Percentiles rank a stretch among this genome's conserved stretches.
Evolutionary conservation across 2,797 vertebrate genomes (phyloP).

Genomic region (Oreochromis mossambicus): DNA sequence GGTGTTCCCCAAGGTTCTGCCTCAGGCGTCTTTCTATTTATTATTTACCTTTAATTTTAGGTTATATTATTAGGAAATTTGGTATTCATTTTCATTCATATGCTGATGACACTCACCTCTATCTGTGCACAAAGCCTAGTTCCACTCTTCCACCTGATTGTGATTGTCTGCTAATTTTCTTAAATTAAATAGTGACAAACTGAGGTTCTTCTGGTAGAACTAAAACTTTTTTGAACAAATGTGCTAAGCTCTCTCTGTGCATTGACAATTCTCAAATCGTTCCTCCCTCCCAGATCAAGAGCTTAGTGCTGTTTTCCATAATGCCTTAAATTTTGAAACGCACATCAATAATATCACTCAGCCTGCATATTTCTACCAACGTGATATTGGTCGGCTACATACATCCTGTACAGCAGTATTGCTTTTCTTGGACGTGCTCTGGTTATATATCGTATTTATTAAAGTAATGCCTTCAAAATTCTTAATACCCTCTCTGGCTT

Average conservation of each 20-base stretch:
- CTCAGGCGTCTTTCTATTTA: accelerated
- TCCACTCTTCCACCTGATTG: not conserved
- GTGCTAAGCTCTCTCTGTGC: not conserved
- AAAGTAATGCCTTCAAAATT: not conserved
- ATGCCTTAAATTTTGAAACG: not conserved
- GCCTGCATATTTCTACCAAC: not conserved
- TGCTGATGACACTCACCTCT: not conserved
- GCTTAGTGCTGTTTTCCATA: not conserved
- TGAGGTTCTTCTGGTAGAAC: not conserved
- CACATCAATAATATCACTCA: not conserved
- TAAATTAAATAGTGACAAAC: not conserved
- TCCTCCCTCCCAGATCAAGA: not conserved
- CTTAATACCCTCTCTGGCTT: no score
- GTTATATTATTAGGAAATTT: not conserved
- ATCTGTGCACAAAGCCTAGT: not conserved
- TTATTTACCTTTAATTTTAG: not conserved
- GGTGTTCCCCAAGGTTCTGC: accelerated
- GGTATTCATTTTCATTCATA: not conserved
- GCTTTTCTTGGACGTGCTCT: not conserved
- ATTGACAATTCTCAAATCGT: accelerated
- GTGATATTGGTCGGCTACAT: not conserved
- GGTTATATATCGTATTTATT: not conserved
- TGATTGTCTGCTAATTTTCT: not conserved
- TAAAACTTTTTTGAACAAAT: not conserved
- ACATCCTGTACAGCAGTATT: not conserved